Evolutionary conservation across 2,888 invertebrate genomes (phyloP), one percentile per base, ranked within the genome.

Genomic region (Parascotia fuliginaria): DNA sequence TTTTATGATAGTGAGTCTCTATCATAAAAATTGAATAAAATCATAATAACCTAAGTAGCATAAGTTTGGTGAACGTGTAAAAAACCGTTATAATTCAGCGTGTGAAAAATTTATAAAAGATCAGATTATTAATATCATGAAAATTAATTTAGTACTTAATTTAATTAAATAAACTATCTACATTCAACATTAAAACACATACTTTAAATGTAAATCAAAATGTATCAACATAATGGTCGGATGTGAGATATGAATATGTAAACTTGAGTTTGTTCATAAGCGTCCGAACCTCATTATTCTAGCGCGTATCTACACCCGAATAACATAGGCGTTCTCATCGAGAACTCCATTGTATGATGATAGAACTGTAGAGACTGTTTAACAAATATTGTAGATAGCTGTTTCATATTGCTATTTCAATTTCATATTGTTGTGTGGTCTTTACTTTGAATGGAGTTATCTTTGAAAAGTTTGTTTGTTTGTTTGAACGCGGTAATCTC

Each of bases 201-300:
- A 28, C 9, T 33, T 16, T 42, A 24, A 33, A 43, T 36, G 31
- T 34, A 42, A 28, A 43, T 36, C 36, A 28, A 19, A 36, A 29
- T 19, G 19, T 44, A 38, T 38, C 38, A 37, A 38, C 12, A 38
- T 37, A 44, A 42, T 36, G 19, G 29, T 19, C 9, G 37, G 19
- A 45, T 31, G 14, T 45, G 38, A 42, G 42, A 45, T 43, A 14
- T 39, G 42, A 52, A 34, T 41, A 46, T 40, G 24, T 43, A 33
- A 47, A 47, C 27, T 42, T 39, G 31, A 47, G 46, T 47, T 47
- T 47, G 39, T 42, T 40, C 42, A 9, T 15, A 37, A 36, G 29
- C 15, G 28, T 51, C 39, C 6, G 12, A 31, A 34, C 29, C 41
- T 31, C 47, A 48, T 43, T 42, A 50, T 43, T 15, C 28, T 27